Conservation (phyloP, 2,113 vertebrate genomes). For the Puffinus mauretanicus region DNA sequence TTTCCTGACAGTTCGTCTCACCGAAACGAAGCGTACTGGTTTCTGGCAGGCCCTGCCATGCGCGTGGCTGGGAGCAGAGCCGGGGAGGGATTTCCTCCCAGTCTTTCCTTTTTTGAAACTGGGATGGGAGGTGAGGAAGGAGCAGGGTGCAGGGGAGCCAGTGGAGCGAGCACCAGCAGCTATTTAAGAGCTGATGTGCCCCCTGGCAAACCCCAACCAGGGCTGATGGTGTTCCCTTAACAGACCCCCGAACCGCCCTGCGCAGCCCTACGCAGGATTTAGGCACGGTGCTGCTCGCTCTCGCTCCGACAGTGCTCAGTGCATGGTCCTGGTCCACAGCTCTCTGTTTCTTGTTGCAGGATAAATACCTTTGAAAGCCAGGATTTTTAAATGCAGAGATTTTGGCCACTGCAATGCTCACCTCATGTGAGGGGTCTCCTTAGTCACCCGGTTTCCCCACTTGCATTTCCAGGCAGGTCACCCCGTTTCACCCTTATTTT, state of each 20-base stretch:
- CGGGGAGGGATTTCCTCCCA: background rate
- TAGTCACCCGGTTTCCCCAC: fast-evolving
- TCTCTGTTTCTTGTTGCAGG: background rate
- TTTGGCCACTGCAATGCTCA: fast-evolving
- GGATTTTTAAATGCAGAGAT: background rate
- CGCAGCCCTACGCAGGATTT: background rate
- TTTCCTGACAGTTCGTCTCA: fast-evolving
- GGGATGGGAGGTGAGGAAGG: background rate
- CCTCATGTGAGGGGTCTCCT: fast-evolving
- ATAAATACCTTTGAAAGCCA: background rate
- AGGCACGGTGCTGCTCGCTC: background rate
- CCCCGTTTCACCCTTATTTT: background rate
- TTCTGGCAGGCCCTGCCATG: background rate
- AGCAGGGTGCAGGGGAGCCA: background rate
- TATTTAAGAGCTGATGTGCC: background rate
- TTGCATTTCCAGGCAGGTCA: background rate
- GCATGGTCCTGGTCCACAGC: background rate
- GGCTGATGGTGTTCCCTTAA: background rate
- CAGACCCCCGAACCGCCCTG: background rate
- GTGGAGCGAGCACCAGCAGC: background rate
- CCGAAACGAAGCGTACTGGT: fast-evolving
- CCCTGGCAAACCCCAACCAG: background rate
- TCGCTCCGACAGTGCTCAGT: background rate
- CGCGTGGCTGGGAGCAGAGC: background rate
- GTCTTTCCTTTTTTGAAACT: background rate